Evolutionary conservation across 2,888 invertebrate species (phyloP), one percentile per base, ranked within the genome.

Genomic region (Alviniconcha strummeri): DNA sequence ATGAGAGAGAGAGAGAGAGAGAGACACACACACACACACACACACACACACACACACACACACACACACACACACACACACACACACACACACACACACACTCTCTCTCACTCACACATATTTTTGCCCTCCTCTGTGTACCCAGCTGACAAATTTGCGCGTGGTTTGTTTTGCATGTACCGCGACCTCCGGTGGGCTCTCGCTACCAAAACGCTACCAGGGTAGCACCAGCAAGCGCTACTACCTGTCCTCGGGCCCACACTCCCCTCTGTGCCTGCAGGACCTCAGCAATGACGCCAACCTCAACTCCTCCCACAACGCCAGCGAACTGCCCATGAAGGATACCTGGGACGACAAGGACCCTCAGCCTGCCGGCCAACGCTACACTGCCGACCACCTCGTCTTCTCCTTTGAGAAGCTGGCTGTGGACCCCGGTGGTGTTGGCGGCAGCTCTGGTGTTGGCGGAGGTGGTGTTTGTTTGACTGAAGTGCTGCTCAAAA

Each of bases 261-360:
- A 9, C 64, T 36, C 69, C 71, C 60, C 60, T 1, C 77, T 80
- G 17, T 57, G 56, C 15, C 54, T n/a, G n/a, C 64, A 71, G 19
- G 71, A 76, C 67, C 76, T 69, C 54, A 78, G 54, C 19, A 81
- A 84, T 79, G 72, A 69, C n/a, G 76, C 74, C 56, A 64, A 69
- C 64, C 69, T 74, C 52, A 77, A 56, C 77, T 64, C 72, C 56
- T 56, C 52, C 11, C 83, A 79, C 55, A 80, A 72, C 77, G 55
- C 67, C 56, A 56, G 54, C n/a, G 82, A 77, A 19, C 77, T 82
- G 56, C 82, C 82, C 64, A 82, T 77, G 55, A 82, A 82, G 17
- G 82, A 82, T 56, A 77, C 82, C 55, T 77, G 82, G 82, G 69
- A 76, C 19, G 82, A 77, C 77, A 77, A 52, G 75, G 71, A 74